Evolutionary conservation across 2,113 vertebrate genomes (phyloP).

Genomic region (Aramus guarauna): DNA sequence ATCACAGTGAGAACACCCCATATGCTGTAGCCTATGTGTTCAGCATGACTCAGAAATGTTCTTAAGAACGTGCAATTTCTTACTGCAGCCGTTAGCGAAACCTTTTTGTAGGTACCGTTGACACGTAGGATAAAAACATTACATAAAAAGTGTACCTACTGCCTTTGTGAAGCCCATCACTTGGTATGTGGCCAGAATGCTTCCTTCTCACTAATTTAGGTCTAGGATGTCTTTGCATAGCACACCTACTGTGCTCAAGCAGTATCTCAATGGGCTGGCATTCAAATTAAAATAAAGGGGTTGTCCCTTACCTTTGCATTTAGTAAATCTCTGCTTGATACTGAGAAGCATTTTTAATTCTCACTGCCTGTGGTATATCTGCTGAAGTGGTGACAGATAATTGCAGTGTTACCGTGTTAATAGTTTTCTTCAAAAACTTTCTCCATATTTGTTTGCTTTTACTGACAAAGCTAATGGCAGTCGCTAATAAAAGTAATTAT

Average conservation of each 20-base stretch:
- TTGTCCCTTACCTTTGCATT: neutral
- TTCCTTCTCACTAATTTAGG: neutral
- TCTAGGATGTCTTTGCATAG: neutral
- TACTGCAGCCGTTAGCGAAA: neutral
- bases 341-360: neutral
- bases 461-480: neutral
- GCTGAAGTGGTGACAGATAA: neutral
- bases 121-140: neutral
- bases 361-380: neutral
- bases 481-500: neutral
- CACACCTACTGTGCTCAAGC: neutral
- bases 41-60: neutral
- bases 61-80: neutral
- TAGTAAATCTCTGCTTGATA: neutral
- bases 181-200: neutral
- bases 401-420: neutral
- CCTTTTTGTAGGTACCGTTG: fast-evolving
- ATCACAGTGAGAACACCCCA: neutral
- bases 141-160: neutral
- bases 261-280: neutral
- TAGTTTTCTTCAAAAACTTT: neutral
- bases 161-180: neutral
- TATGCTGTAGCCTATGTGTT: neutral
- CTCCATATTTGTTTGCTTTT: neutral
- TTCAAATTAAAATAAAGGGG: neutral